A percentile compares a stretch with the other conserved stretches of the same genome.
phyloP scores from a whole-genome alignment of 2,113 vertebrate species.

The Notiomystis cincta region DNA sequence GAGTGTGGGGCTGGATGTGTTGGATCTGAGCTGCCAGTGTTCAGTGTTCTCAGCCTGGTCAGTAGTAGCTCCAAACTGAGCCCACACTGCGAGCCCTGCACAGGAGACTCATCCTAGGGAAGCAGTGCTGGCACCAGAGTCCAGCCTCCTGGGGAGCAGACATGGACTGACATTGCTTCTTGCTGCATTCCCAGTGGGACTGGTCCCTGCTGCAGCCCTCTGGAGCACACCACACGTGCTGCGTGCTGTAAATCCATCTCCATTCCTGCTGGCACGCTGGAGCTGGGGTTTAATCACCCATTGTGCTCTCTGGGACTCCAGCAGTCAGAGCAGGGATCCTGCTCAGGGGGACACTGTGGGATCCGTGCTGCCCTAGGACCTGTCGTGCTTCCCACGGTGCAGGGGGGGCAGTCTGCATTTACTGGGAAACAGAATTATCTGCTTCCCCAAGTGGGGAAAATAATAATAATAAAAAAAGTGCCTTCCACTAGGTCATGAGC shows the following conservation, averaged over 20 bases:
- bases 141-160: not conserved
- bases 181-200: not conserved
- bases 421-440: not conserved
- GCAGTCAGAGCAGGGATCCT: not conserved
- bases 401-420: not conserved
- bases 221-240: not conserved
- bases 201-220: not conserved
- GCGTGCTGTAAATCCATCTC: not conserved
- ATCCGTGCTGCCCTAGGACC: not conserved
- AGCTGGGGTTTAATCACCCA: not conserved
- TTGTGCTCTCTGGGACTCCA: not conserved
- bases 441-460: slow-evolving; percentile 34
- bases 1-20: not conserved
- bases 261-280: not conserved
- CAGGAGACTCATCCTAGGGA: not conserved
- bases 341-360: rapidly evolving
- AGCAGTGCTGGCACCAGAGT: not conserved
- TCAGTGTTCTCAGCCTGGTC: not conserved
- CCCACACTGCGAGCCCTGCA: not conserved
- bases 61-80: not conserved
- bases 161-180: rapidly evolving
- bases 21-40: not conserved
- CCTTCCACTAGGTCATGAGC: slow-evolving; percentile 54
- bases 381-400: rapidly evolving
- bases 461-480: slow-evolving; percentile 48